Evolutionary conservation across 2,888 invertebrate species (phyloP), one percentile per base, ranked within the genome.

Genomic region (Phengaris arion): DNA sequence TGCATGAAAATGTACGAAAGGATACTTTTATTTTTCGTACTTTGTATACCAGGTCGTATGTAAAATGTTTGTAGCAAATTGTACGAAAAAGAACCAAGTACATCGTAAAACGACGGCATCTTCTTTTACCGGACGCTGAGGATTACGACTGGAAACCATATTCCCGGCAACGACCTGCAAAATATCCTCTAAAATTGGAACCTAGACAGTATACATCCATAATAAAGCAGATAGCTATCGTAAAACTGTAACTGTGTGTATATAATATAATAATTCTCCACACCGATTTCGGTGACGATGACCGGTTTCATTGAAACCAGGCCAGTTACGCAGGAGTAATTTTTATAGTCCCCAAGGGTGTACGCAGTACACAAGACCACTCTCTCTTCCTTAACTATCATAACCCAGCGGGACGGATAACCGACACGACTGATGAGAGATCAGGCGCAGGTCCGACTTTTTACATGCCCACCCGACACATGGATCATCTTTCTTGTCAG

Each of bases 111-210:
- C 35, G 9, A 35, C 52, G 54, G 72, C 51, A 35, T 52, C 54
- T 54, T 72, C 72, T 51, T 70, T 72, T 54, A 54, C 72, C 52
- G 72, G 52, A 54, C 72, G 72, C 70, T 70, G 70, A 70, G 48
- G 70, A 70, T 51, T 70, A 54, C 72, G 72, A 72, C 52, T 48
- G 9, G 35, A 35, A 54, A 52, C 35, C 52, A 72, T 22, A 22
- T 22, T 35, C 72, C 45, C 57, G 51, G 70, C 22, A 54, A 75
- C 70, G 75, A 75, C 55, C 75, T 75, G 70, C 75, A 51, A 70
- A 70, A 59, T 8, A 75, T 70, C 12, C 70, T 75, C 55, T 70
- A 75, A 75, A 70, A 68, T 70, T 75, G 68, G 64, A 74, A 46
- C 22, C 68, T 15, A 68, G 22, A 75, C 69, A 54, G 57, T 15